These are phyloP conservation scores for Formica exsecta DNA, from an alignment of 1,140 invertebrate genomes.

Conservation along the genomic window DNA sequence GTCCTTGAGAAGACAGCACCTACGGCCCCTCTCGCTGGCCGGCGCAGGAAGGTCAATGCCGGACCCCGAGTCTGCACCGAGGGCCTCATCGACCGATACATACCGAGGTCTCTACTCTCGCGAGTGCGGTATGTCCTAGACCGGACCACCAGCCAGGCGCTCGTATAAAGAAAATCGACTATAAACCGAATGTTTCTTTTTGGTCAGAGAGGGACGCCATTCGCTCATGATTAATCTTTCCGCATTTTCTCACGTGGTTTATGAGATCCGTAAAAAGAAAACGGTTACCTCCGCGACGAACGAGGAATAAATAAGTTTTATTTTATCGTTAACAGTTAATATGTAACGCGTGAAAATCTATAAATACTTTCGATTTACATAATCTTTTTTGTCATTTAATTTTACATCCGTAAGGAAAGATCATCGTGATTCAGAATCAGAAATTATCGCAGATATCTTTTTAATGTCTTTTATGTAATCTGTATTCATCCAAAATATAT, in stretches of 20 bases:
- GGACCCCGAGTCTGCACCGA: conserved; percentile 44
- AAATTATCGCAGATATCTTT: too few relatives aligned
- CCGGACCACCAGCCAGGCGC: conserved; percentile 46
- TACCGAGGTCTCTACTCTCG: conserved; percentile 35
- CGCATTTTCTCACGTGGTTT: background rate
- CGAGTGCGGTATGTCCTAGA: conserved; percentile 26
- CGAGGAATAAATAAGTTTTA: background rate
- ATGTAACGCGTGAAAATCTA: background rate
- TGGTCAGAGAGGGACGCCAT: background rate
- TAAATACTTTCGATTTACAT: background rate
- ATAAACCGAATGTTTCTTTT: conserved; percentile 56
- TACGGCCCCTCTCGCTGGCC: conserved; percentile 20
- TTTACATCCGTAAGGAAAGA: too few relatives aligned
- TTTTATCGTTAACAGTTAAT: background rate
- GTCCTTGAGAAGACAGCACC: conserved; percentile 60
- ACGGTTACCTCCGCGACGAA: background rate
- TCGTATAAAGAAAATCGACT: conserved; percentile 46
- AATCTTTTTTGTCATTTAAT: background rate
- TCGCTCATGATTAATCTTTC: background rate
- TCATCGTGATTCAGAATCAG: too few relatives aligned
- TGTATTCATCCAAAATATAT: background rate
- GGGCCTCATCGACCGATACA: conserved; percentile 35
- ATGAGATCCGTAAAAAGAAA: background rate
- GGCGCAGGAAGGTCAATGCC: conserved; percentile 67
- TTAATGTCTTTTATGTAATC: background rate